Conservation (phyloP, 2,113 vertebrate genomes). For the Crotalus viridis region DNA sequence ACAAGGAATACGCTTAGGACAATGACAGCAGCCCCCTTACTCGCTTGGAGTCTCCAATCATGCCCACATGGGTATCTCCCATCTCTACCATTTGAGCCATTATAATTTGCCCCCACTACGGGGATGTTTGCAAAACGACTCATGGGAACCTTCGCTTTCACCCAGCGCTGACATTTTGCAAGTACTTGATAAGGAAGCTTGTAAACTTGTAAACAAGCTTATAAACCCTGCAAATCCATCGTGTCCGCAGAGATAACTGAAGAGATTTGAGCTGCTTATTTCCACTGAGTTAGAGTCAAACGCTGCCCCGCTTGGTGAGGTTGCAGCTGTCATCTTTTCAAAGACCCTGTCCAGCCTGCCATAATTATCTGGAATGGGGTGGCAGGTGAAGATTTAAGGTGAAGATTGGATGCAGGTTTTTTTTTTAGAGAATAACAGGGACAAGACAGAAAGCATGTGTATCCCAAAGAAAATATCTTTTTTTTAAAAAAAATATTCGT, state of each 20-base stretch:
- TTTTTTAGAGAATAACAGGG: background rate
- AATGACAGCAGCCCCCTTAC: background rate
- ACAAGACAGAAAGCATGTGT: background rate
- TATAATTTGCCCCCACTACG: background rate
- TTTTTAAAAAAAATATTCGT: background rate
- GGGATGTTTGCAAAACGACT: background rate
- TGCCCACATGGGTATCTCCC: no score
- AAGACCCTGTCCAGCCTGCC: background rate
- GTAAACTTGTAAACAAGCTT: background rate
- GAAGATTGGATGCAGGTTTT: background rate
- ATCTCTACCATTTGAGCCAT: background rate
- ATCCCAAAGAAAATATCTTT: background rate
- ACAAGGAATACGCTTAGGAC: background rate
- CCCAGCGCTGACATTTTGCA: fast-evolving
- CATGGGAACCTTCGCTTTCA: background rate
- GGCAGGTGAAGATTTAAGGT: background rate
- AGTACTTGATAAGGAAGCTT: constrained; percentile 6
- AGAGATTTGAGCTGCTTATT: background rate
- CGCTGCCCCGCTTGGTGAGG: background rate
- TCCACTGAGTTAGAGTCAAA: background rate
- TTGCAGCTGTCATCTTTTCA: background rate
- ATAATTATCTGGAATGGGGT: background rate
- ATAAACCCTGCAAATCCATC: background rate
- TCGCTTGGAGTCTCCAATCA: no score
- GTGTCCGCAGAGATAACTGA: background rate